phyloP scores from a whole-genome alignment of 2,113 vertebrate genomes.

The Tachysurus fulvidraco region DNA sequence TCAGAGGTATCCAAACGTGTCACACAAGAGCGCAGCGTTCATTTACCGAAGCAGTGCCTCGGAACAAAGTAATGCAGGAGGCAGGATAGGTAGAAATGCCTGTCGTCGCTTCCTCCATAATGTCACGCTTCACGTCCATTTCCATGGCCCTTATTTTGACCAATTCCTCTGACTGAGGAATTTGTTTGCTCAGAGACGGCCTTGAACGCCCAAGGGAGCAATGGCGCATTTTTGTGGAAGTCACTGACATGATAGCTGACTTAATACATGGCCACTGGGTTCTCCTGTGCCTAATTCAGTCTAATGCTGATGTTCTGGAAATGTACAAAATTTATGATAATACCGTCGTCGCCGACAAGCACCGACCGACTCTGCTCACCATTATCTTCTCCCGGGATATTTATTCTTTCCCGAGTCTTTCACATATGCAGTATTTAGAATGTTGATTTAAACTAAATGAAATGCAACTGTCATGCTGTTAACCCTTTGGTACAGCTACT shows the following conservation, averaged over 20 bases:
- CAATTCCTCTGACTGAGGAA: conserved; percentile 15
- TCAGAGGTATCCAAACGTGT: conserved; percentile 32
- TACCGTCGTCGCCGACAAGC: background rate
- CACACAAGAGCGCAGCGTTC: conserved; percentile 14
- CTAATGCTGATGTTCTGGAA: conserved; percentile 4
- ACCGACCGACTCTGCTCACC: background rate
- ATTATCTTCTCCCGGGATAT: background rate
- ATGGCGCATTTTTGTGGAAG: conserved; percentile 9
- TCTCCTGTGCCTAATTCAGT: background rate
- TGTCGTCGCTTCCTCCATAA: conserved; percentile 72
- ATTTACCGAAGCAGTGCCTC: conserved; percentile 35
- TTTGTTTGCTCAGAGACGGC: background rate
- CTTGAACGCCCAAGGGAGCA: conserved; percentile 6
- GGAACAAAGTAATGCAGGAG: conserved; percentile 39
- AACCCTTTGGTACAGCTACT: background rate
- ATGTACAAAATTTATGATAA: background rate
- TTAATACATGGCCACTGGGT: conserved; percentile 9
- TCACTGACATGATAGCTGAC: conserved; percentile 18
- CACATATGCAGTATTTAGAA: background rate
- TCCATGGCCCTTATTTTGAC: conserved; percentile 35
- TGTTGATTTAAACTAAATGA: background rate
- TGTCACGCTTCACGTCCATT: conserved; percentile 50
- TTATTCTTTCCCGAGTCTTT: background rate
- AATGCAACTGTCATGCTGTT: background rate
- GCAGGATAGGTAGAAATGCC: conserved; percentile 24